Evolutionary conservation across 2,113 vertebrate species (phyloP).

Genomic region (Emydocephalus ijimae): DNA sequence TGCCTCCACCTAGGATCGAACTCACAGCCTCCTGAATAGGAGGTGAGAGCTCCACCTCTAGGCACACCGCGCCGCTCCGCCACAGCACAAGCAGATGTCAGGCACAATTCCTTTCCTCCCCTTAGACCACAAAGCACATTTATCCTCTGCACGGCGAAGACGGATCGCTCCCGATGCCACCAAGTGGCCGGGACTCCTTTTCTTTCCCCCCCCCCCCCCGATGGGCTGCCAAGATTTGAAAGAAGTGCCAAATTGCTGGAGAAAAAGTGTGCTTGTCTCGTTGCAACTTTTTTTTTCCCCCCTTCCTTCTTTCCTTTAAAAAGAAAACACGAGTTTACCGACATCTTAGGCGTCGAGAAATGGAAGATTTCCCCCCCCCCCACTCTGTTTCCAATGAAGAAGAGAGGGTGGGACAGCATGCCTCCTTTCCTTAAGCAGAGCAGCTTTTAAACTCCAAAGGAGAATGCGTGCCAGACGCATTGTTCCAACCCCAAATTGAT

Average conservation of each 20-base stretch:
- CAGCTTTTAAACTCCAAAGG: conserved; percentile 23
- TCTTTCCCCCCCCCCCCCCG: too few relatives aligned
- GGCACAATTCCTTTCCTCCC: not conserved
- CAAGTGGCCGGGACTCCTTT: too few relatives aligned
- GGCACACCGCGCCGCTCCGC: too few relatives aligned
- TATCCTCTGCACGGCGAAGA: not conserved
- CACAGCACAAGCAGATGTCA: too few relatives aligned
- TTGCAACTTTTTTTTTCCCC: too few relatives aligned
- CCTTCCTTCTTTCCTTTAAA: too few relatives aligned
- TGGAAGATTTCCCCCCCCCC: too few relatives aligned
- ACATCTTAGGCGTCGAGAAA: not conserved
- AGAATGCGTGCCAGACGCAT: conserved; percentile 46
- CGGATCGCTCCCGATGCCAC: not conserved
- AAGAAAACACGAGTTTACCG: not conserved
- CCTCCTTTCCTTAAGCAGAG: not conserved
- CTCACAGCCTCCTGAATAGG: too few relatives aligned
- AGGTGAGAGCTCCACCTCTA: too few relatives aligned
- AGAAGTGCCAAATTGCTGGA: not conserved
- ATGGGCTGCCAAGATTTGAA: not conserved
- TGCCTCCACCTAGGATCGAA: too few relatives aligned
- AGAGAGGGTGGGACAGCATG: not conserved
- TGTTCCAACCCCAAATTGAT: conserved; percentile 48
- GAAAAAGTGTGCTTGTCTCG: not conserved
- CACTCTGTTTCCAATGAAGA: not conserved
- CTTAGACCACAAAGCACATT: not conserved